Conservation (phyloP, 2,888 invertebrate genomes). For the Andrena marginata region DNA sequence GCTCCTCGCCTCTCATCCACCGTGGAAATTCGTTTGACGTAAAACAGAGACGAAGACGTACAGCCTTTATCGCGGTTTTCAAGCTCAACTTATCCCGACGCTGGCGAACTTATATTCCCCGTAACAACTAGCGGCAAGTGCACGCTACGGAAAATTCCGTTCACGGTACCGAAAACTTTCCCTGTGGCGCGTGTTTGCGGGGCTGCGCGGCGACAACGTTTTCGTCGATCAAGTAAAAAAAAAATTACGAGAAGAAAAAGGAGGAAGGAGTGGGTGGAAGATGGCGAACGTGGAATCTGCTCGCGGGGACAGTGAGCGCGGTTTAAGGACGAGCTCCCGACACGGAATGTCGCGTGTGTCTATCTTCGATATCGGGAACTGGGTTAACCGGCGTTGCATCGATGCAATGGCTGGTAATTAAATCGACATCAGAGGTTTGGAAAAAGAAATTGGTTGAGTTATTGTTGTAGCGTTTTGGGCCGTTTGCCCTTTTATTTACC, state of each 20-base stretch:
- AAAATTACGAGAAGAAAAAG: not conserved
- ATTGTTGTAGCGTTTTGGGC: too few species aligned
- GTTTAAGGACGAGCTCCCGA: conserved; percentile 74
- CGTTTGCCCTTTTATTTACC: too few species aligned
- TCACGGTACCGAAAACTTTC: not conserved
- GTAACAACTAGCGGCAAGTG: not conserved
- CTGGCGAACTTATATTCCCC: not conserved
- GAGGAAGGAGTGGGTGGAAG: too few species aligned
- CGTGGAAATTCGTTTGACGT: conserved; percentile 62
- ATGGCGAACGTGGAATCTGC: conserved; percentile 23
- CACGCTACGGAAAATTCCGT: conserved; percentile 1
- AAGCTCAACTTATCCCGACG: conserved; percentile 49
- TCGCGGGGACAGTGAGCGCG: conserved; percentile 39
- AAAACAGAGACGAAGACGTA: conserved; percentile 51
- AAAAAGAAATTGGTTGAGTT: too few species aligned
- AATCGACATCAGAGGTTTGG: conserved; percentile 40
- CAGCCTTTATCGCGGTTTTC: conserved; percentile 66
- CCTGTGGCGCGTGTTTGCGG: not conserved
- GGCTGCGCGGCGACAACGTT: not conserved
- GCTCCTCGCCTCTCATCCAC: conserved; percentile 37
- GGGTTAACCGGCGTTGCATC: conserved; percentile 68
- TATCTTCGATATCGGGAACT: conserved; percentile 63
- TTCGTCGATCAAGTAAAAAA: not conserved
- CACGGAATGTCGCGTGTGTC: conserved; percentile 82
- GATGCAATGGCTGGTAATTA: conserved; percentile 61